These are phyloP conservation scores for Nothobranchius kuhntae DNA, from an alignment of 2,113 vertebrate species.

Conservation along the genomic window DNA sequence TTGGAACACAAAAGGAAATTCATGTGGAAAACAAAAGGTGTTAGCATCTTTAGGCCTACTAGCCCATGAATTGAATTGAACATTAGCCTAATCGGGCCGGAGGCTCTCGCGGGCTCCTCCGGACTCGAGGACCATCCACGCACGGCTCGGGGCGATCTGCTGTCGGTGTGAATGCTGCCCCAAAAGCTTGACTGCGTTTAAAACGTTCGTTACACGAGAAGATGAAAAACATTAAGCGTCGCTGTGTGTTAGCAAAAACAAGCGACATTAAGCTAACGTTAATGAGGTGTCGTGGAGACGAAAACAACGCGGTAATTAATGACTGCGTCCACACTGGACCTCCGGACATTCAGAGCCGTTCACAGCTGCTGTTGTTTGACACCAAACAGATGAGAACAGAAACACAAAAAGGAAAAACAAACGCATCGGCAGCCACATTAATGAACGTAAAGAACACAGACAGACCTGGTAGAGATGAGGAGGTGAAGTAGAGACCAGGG, in stretches of 20 bases:
- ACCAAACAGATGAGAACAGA: not conserved
- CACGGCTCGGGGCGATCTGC: not conserved
- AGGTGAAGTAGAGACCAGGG: not conserved
- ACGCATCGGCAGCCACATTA: conserved; percentile 1
- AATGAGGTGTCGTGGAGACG: not conserved
- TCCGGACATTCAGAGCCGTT: fast-evolving
- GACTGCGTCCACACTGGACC: not conserved
- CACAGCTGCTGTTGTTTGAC: not conserved
- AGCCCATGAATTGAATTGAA: not conserved
- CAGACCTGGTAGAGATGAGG: conserved; percentile 46
- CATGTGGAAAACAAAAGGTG: no score
- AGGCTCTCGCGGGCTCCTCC: not conserved
- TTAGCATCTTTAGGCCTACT: conserved; percentile 13
- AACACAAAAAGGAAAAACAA: conserved; percentile 27
- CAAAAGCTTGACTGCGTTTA: not conserved
- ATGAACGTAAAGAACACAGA: conserved; percentile 29
- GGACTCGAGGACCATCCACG: not conserved
- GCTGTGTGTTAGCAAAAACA: conserved; percentile 22
- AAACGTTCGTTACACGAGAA: conserved; percentile 18
- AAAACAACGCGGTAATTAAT: not conserved
- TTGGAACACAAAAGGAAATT: not conserved
- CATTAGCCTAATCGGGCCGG: conserved; percentile 14
- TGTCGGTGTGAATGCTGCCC: not conserved
- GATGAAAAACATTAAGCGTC: not conserved
- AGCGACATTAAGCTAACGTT: conserved; percentile 11